These are phyloP conservation scores for Maccullochella peelii DNA, from an alignment of 2,113 vertebrate species.

Conservation along the genomic window DNA sequence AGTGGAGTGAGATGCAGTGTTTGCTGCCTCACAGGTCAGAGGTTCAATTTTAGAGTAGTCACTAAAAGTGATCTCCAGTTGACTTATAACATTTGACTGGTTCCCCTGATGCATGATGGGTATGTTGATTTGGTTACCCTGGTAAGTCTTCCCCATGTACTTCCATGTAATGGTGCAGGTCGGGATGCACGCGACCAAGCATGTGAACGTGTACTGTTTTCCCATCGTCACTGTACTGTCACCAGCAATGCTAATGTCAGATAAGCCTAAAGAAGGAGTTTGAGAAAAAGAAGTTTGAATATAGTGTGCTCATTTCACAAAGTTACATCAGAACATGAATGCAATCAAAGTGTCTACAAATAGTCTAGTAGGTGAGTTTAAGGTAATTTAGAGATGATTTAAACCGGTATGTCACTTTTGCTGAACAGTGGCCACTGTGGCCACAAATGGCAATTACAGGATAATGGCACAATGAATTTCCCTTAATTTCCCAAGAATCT, in stretches of 20 bases:
- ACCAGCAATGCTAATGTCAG: constrained; percentile 17
- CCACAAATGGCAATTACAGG: too few species aligned
- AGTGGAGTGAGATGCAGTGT: background rate
- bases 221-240: constrained; percentile 37
- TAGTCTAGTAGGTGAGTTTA: background rate
- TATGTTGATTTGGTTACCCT: constrained; percentile 27
- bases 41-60: constrained; percentile 8
- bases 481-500: too few species aligned
- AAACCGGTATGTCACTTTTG: too few species aligned
- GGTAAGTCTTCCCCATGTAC: constrained; percentile 36
- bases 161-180: constrained; percentile 53
- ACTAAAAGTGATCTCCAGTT: background rate
- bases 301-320: background rate
- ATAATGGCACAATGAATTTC: too few species aligned
- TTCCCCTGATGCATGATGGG: constrained; percentile 21
- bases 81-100: rapidly evolving
- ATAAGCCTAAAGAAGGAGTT: background rate
- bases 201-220: constrained; percentile 27
- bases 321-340: background rate
- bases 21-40: constrained; percentile 48
- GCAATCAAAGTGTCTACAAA: background rate
- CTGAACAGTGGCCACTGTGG: too few species aligned
- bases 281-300: background rate
- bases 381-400: too few species aligned
- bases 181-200: constrained; percentile 45